Evolutionary conservation across 2,797 vertebrate genomes (phyloP).

Genomic region (Xenops minutus): DNA sequence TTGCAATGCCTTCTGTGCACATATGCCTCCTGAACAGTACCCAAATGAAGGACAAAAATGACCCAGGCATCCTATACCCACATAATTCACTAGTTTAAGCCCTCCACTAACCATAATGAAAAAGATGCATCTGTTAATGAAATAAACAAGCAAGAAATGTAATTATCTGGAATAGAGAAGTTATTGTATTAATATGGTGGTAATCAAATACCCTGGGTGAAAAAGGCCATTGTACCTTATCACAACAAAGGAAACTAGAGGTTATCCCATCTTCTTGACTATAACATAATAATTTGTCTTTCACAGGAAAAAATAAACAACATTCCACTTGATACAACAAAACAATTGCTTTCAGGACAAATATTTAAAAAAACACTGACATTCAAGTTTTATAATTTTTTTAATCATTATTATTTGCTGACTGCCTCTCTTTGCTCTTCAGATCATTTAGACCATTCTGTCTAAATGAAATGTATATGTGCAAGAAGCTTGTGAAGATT

Average conservation of each 20-base stretch:
- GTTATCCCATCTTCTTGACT: background rate
- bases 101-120: background rate
- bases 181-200: background rate
- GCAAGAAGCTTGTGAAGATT: background rate
- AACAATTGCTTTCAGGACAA: background rate
- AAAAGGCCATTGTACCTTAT: background rate
- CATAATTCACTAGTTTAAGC: background rate
- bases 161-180: background rate
- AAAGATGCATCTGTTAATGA: background rate
- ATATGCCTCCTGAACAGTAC: background rate
- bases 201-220: background rate
- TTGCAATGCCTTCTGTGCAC: background rate
- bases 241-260: background rate
- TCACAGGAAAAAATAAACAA: background rate
- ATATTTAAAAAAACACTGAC: rapidly evolving
- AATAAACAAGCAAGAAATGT: background rate
- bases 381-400: rapidly evolving
- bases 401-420: rapidly evolving
- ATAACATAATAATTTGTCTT: background rate
- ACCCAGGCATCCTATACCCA: background rate
- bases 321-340: background rate
- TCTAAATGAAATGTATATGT: background rate
- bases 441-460: background rate
- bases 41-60: background rate
- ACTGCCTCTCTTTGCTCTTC: background rate